Percentiles rank a stretch among this genome's conserved stretches.
These are phyloP conservation scores for Chondrosia reniformis DNA, from an alignment of 37 sponge, comb jelly and placozoan species.

Conservation along the genomic window DNA sequence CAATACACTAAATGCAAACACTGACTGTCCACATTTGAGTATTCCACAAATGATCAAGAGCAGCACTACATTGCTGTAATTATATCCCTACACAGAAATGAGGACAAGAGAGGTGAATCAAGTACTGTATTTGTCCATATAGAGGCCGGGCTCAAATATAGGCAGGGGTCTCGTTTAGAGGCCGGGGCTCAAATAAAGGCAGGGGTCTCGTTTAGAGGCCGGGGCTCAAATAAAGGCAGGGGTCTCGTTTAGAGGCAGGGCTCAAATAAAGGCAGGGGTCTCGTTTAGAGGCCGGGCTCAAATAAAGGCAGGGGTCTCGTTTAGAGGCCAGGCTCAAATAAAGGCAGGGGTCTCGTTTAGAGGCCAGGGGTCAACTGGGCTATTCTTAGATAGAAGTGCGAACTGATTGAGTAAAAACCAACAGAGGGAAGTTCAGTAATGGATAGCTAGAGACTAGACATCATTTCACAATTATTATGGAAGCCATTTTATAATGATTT, in stretches of 20 bases:
- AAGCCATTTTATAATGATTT: no score
- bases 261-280: not conserved
- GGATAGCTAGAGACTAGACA: no score
- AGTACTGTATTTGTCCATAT: no score
- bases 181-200: not conserved
- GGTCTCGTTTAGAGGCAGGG: no score
- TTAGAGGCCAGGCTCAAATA: no score
- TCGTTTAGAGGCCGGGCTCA: not conserved
- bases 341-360: not conserved
- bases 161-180: not conserved
- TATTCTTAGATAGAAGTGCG: no score
- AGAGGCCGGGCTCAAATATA: no score
- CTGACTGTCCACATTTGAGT: constrained; percentile 48
- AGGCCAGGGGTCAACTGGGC: not conserved
- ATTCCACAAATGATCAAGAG: not conserved
- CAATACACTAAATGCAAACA: constrained; percentile 77
- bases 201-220: not conserved
- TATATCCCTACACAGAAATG: no score
- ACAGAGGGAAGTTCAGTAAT: no score
- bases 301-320: not conserved
- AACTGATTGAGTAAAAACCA: not conserved
- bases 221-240: not conserved
- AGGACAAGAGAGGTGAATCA: no score
- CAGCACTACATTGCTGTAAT: no score
- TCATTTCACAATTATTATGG: no score